phyloP scores from a whole-genome alignment of 2,797 vertebrate species.

The Propithecus perrieri region DNA sequence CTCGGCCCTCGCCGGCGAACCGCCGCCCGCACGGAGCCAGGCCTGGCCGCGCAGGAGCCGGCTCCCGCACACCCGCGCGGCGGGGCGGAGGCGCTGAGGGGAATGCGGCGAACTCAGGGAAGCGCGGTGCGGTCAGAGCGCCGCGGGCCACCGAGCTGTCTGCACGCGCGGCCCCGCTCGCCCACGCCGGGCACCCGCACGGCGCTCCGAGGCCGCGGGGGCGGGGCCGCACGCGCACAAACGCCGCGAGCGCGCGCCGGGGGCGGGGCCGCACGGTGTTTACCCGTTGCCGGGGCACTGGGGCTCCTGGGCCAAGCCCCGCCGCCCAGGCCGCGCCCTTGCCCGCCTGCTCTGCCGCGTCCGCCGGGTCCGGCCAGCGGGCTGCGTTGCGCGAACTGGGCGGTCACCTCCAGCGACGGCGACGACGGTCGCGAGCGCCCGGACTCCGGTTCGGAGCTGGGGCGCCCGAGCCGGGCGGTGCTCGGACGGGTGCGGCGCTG shows the following conservation, averaged over 20 bases:
- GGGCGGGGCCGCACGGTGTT: slow-evolving; percentile 33
- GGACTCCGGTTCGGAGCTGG: background rate
- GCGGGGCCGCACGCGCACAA: background rate
- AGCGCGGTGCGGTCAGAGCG: too few species aligned
- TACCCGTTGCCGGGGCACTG: slow-evolving; percentile 57
- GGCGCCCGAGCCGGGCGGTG: background rate
- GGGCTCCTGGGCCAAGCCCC: background rate
- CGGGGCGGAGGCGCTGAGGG: background rate
- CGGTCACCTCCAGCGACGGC: too few species aligned
- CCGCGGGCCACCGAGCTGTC: background rate
- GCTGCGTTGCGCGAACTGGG: background rate
- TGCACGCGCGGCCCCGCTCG: background rate
- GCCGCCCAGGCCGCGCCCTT: too few species aligned
- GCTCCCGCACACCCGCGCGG: background rate
- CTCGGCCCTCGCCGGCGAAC: background rate
- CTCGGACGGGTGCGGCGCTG: background rate
- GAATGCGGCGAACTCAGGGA: too few species aligned
- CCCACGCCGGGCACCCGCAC: background rate
- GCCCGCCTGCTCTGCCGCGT: too few species aligned
- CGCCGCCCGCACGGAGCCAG: background rate
- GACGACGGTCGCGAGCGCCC: background rate
- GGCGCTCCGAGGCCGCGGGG: background rate
- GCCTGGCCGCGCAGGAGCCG: background rate
- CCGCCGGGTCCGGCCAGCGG: too few species aligned
- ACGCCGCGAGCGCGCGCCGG: background rate